A percentile compares a stretch with the other conserved stretches of the same genome.
Conservation (phyloP, 1,140 invertebrate species). For the Carposina sasakii region DNA sequence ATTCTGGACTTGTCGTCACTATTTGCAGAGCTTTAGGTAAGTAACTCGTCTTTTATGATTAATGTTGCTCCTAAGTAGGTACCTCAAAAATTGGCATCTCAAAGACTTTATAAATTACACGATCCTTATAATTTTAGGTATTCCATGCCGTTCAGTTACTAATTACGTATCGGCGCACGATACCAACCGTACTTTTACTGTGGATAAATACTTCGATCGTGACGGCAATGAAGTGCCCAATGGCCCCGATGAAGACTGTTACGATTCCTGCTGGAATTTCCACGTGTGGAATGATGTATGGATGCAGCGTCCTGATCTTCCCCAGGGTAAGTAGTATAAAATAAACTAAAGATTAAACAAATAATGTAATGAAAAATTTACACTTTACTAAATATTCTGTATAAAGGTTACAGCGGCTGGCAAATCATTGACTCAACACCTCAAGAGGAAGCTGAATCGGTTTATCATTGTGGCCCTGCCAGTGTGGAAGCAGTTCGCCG, state of each 20-base stretch:
- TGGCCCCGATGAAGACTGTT: conserved; percentile 75
- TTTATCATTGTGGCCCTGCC: conserved; percentile 81
- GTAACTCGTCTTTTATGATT: conserved; percentile 3
- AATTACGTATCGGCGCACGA: conserved; percentile 88
- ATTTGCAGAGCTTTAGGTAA: conserved; percentile 75
- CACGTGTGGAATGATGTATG: conserved; percentile 91
- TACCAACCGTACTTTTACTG: conserved; percentile 79
- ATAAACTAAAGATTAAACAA: too few species aligned
- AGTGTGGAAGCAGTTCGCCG: conserved; percentile 80
- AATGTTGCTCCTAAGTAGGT: too few species aligned
- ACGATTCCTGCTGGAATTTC: conserved; percentile 83
- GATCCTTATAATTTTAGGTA: conserved; percentile 76
- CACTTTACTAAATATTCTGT: conserved; percentile 2
- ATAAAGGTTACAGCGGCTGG: conserved; percentile 82
- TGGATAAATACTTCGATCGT: conserved; percentile 80
- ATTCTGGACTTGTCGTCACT: conserved; percentile 81
- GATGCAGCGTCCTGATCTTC: conserved; percentile 84
- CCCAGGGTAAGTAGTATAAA: conserved; percentile 73
- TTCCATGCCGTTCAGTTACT: conserved; percentile 82
- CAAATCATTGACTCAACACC: conserved; percentile 86
- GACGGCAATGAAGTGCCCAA: conserved; percentile 77
- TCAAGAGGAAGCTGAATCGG: conserved; percentile 80
- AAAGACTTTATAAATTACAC: too few species aligned
- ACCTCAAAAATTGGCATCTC: too few species aligned
- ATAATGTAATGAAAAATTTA: conserved; percentile 12